These are phyloP conservation scores for Harpagoxenus sublaevis DNA, from an alignment of 2,888 invertebrate genomes.

Conservation along the genomic window DNA sequence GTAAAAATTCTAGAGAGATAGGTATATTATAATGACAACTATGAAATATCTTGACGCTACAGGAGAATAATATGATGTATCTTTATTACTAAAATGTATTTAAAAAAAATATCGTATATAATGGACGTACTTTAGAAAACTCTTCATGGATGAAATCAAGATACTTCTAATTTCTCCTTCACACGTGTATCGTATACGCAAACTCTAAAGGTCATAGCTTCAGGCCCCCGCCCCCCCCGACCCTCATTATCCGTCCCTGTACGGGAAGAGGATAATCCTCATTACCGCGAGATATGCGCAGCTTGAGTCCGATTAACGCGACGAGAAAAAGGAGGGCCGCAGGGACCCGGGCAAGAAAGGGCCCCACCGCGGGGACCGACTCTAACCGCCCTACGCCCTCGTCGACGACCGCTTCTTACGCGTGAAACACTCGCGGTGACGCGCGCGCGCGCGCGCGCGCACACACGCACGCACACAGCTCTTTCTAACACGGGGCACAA, in stretches of 20 bases:
- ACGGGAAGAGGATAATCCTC: constrained; percentile 72
- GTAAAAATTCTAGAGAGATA: background rate
- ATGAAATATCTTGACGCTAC: background rate
- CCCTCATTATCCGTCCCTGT: constrained; percentile 29
- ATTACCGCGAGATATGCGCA: constrained; percentile 77
- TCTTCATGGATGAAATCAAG: background rate
- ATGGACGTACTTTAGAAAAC: background rate
- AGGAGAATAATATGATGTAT: background rate
- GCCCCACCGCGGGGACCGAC: constrained; percentile 48
- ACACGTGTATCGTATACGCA: background rate
- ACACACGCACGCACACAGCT: constrained; percentile 35
- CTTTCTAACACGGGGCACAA: constrained; percentile 67
- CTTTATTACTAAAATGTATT: background rate
- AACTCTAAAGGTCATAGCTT: background rate
- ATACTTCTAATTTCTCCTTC: background rate
- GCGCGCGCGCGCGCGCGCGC: background rate
- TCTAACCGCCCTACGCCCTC: constrained; percentile 60
- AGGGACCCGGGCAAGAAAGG: constrained; percentile 42
- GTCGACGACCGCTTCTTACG: constrained; percentile 65
- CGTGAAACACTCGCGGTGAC: constrained; percentile 56
- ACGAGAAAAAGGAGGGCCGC: constrained; percentile 44
- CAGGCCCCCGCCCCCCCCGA: background rate
- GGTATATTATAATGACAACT: background rate
- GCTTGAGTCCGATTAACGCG: constrained; percentile 78
- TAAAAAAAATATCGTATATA: background rate